Percentiles rank a stretch among this genome's conserved stretches.
phyloP scores from a whole-genome alignment of 92 coral and sea anemone species.

The Zoanthus solanderi region DNA sequence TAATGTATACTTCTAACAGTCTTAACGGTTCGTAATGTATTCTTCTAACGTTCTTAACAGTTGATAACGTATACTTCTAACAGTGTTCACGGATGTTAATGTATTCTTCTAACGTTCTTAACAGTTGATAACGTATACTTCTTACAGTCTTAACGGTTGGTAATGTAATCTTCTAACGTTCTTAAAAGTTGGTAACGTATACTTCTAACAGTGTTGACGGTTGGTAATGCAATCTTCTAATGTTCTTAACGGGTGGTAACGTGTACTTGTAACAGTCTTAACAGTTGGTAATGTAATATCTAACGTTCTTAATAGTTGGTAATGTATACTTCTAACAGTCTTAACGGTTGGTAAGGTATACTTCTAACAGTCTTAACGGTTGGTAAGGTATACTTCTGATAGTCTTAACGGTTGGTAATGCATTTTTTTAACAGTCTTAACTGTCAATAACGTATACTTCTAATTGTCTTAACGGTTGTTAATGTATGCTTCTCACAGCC shows the following conservation, averaged over 20 bases:
- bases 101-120: background rate
- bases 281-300: constrained; percentile 64
- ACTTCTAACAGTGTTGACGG: no score
- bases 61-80: background rate
- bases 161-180: background rate
- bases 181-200: background rate
- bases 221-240: no score
- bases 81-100: background rate
- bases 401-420: background rate
- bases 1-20: background rate
- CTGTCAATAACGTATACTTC: background rate
- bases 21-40: background rate
- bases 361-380: background rate
- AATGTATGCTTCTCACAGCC: background rate
- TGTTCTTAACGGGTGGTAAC: no score
- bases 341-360: background rate
- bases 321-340: background rate
- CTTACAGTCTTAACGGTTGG: background rate
- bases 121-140: background rate
- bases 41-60: background rate
- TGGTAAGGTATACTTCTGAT: background rate
- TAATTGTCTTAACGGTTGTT: background rate
- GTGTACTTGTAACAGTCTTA: constrained; percentile 62
- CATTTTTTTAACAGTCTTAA: background rate
- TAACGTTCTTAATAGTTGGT: background rate